Base-by-base conservation (phyloP, 2,797 vertebrate species). In the Myotis findleyi region DNA sequence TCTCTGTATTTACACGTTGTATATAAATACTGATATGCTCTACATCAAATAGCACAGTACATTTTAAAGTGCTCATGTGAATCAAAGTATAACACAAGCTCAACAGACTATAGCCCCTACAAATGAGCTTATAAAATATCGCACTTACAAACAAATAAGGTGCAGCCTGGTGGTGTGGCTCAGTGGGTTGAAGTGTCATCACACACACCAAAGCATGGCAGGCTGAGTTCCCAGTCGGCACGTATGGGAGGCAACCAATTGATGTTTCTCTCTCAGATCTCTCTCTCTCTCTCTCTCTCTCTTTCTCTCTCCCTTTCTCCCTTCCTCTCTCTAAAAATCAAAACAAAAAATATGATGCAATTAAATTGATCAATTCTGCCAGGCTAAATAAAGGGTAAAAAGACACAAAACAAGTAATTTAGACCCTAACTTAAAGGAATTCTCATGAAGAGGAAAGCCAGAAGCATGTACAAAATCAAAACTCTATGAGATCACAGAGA, bases 311-410 rank as follows among this genome's bases (percentile, higher is more conserved):
- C 51, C 5, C 7, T 55, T 27, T 64, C 14, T 17, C 62, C 6
- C 62, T 64, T 66, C 64, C 30, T 64, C 62, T 30, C 17, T 66
- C 64, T 66, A 66, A 20, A 66, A 66, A 66, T 30, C 62, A 66
- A 66, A 66, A 66, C 14, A 66, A 66, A 64, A 91, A 87, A 41
- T 27, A 85, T 44, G 38, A 27, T 59, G 36, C 18, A 72, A 47
- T 82, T 91, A 91, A 93, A 85, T 47, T 72, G 55, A 91, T 84
- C 62, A 91, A 93, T 87, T 93, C 23, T 94, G 17, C 51, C 91
- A 93, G 27, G n/a, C 59, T 68, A 79, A 79, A 91, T 47, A 82
- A 95, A 95, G 14, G 41, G 18, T 80, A 92, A 51, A 93, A 87
- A 95, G 30, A 89, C 38, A 89, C 16, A 87, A 87, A 91, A 89